phyloP scores from a whole-genome alignment of 2,888 invertebrate genomes.

The Leptothorax acervorum region DNA sequence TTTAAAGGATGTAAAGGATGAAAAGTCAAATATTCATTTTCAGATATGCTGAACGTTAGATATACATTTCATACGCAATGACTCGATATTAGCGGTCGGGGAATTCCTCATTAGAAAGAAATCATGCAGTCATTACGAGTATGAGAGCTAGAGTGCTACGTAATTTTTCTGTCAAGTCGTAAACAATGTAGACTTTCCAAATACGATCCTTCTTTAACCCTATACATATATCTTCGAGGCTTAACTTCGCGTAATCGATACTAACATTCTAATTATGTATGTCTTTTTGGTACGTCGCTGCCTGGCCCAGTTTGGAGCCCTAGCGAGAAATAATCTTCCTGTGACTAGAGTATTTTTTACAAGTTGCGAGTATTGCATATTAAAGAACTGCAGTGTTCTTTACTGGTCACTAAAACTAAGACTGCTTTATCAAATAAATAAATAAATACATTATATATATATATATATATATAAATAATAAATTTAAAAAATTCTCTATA shows the following conservation, averaged over 20 bases:
- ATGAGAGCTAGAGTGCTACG: constrained; percentile 61
- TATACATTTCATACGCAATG: constrained; percentile 23
- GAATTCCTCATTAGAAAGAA: constrained; percentile 63
- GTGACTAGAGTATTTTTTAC: constrained; percentile 70
- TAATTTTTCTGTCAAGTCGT: constrained; percentile 67
- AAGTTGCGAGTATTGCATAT: constrained; percentile 64
- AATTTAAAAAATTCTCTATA: constrained; percentile 2
- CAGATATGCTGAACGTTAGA: not conserved
- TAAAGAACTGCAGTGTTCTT: constrained; percentile 54
- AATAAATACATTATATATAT: constrained; percentile 56
- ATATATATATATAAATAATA: not conserved
- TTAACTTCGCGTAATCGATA: constrained; percentile 73
- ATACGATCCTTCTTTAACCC: constrained; percentile 71
- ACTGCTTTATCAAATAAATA: constrained; percentile 53
- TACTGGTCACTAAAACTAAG: constrained; percentile 14
- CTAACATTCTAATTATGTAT: constrained; percentile 74
- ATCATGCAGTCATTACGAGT: constrained; percentile 63
- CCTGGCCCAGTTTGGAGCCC: constrained; percentile 64
- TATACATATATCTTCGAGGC: constrained; percentile 74
- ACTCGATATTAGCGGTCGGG: not conserved
- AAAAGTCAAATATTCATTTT: not conserved
- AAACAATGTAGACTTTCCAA: constrained; percentile 78
- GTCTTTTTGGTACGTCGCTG: constrained; percentile 76
- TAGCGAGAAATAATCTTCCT: constrained; percentile 65
- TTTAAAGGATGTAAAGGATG: not conserved